A percentile compares a stretch with the other conserved stretches of the same genome.
These are phyloP conservation scores for Leucophenga varia DNA, from an alignment of 1,140 invertebrate genomes.

Conservation along the genomic window DNA sequence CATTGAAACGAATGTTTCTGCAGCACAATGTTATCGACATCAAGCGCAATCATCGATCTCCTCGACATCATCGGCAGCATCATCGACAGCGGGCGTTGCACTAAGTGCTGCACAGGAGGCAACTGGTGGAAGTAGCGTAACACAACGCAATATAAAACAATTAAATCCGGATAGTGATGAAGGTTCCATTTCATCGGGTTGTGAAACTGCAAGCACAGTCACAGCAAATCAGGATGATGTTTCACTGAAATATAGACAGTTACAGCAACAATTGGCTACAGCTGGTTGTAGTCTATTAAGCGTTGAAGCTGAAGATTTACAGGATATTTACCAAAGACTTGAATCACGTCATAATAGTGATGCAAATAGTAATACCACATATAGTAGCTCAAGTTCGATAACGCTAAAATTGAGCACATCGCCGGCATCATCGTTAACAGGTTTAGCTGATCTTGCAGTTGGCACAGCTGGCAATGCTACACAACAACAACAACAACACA, in stretches of 20 bases:
- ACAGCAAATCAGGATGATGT: conserved; percentile 48
- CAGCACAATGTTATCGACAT: conserved; percentile 32
- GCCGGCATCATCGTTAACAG: conserved; percentile 16
- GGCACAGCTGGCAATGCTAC: not conserved
- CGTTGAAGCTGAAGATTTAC: no score
- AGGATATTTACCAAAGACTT: conserved; percentile 44
- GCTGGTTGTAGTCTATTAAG: not conserved
- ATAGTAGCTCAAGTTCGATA: conserved; percentile 52
- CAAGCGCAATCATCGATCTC: conserved; percentile 54
- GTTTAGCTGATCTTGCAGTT: conserved; percentile 10
- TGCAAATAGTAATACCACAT: conserved; percentile 39
- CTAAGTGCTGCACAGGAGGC: conserved; percentile 26
- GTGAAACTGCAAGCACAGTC: conserved; percentile 76
- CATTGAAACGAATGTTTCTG: conserved; percentile 13
- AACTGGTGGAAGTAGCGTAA: conserved; percentile 20
- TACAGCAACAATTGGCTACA: conserved; percentile 1
- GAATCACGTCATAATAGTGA: conserved; percentile 42
- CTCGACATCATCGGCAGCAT: conserved; percentile 50
- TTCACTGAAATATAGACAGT: conserved; percentile 15
- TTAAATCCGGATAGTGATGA: conserved; percentile 67
- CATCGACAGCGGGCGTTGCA: conserved; percentile 45
- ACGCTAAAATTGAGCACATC: conserved; percentile 40
- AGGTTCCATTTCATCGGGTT: conserved; percentile 75
- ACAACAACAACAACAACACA: not conserved
- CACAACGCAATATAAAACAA: conserved; percentile 49